These are phyloP conservation scores for Polydesmus complanatus DNA, from an alignment of 2,888 invertebrate species.

Conservation along the genomic window DNA sequence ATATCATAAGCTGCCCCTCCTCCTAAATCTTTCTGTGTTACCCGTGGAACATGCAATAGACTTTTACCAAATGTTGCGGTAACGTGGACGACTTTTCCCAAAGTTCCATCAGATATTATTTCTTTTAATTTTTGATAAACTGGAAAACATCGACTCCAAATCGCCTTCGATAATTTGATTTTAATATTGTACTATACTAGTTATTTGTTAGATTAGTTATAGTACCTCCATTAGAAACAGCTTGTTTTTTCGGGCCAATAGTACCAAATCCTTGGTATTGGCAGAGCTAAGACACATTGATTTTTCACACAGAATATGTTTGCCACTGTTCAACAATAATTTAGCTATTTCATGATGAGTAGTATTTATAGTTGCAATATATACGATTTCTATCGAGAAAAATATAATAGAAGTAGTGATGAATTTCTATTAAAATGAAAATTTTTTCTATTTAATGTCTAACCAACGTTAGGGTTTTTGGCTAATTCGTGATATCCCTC, in stretches of 20 bases:
- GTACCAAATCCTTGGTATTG: slow-evolving; percentile 53
- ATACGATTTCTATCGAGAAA: slow-evolving; percentile 71
- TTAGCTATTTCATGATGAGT: slow-evolving; percentile 56
- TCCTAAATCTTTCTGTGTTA: slow-evolving; percentile 52
- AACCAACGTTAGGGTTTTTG: slow-evolving; percentile 60
- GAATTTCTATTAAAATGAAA: too few relatives aligned
- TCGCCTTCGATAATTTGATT: slow-evolving; percentile 39
- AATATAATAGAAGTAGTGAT: too few relatives aligned
- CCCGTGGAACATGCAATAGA: slow-evolving; percentile 39
- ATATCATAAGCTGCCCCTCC: slow-evolving; percentile 62
- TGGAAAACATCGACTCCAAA: slow-evolving; percentile 81
- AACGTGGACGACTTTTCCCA: slow-evolving; percentile 55
- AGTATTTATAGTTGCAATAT: slow-evolving; percentile 62
- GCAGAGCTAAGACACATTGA: slow-evolving; percentile 66
- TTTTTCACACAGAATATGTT: slow-evolving; percentile 82
- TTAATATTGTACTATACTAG: not conserved
- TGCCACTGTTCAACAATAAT: slow-evolving; percentile 62
- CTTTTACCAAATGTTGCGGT: slow-evolving; percentile 23
- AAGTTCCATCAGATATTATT: slow-evolving; percentile 46
- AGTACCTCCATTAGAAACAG: slow-evolving; percentile 60
- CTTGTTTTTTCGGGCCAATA: slow-evolving; percentile 50
- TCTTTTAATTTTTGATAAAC: slow-evolving; percentile 53
- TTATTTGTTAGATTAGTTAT: not conserved
- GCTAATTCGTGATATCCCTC: slow-evolving; percentile 63
- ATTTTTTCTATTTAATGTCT: too few relatives aligned